A percentile compares a stretch with the other conserved stretches of the same genome.
Evolutionary conservation across 1,140 invertebrate genomes (phyloP).

Genomic region (Eufriesea mexicana): DNA sequence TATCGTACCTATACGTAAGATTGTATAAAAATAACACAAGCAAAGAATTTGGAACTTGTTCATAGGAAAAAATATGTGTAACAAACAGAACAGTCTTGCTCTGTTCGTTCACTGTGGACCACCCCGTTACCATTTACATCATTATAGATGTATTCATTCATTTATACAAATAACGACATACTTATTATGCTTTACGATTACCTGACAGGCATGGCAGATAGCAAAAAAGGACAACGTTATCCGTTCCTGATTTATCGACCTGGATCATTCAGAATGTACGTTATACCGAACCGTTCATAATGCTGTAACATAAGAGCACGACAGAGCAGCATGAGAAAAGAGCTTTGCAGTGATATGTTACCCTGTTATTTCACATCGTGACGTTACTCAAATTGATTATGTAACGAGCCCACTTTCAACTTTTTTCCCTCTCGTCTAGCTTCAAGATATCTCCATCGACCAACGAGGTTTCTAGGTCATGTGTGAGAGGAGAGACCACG

Average conservation of each 20-base stretch:
- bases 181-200: not conserved
- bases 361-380: slow-evolving; percentile 44
- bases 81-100: no score
- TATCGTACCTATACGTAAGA: not conserved
- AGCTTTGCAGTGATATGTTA: not conserved
- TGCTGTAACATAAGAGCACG: not conserved
- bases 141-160: no score
- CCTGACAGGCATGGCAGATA: no score
- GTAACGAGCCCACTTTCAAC: slow-evolving; percentile 56
- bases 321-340: not conserved
- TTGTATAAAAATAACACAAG: not conserved
- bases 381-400: slow-evolving; percentile 61
- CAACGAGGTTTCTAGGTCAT: slow-evolving; percentile 57
- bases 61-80: no score
- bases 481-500: slow-evolving; percentile 27
- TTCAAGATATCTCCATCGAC: slow-evolving; percentile 42
- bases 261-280: no score
- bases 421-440: slow-evolving; percentile 39
- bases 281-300: not conserved
- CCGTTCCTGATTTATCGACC: no score
- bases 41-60: not conserved
- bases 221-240: not conserved
- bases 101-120: no score
- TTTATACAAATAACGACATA: no score
- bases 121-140: no score